Evolutionary conservation across 2,888 invertebrate species (phyloP).

Genomic region (Salpingus planirostris): DNA sequence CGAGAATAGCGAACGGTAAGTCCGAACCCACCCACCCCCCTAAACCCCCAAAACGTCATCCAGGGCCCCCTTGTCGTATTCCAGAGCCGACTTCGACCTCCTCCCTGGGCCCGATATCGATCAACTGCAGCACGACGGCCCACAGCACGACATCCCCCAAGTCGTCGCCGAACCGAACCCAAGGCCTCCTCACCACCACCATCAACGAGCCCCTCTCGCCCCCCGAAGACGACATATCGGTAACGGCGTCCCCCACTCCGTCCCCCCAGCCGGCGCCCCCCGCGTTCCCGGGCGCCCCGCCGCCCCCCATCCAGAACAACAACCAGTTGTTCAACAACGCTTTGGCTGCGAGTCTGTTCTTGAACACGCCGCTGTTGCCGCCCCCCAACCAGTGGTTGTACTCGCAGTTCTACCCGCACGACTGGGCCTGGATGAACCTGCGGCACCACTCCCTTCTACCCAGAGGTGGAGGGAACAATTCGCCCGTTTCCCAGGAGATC

Average conservation of each 20-base stretch:
- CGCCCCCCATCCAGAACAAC: constrained; percentile 36
- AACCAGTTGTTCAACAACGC: constrained; percentile 47
- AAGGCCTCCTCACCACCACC: constrained; percentile 42
- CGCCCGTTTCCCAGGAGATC: constrained; percentile 23
- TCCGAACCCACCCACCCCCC: no score
- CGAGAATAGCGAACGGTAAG: constrained; percentile 45
- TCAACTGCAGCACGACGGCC: constrained; percentile 45
- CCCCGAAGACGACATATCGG: constrained; percentile 54
- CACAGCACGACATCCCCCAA: constrained; percentile 66
- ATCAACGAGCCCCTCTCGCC: constrained; percentile 47
- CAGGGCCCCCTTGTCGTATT: constrained; percentile 5
- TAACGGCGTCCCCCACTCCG: constrained; percentile 54
- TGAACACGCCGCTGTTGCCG: constrained; percentile 65
- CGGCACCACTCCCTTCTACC: constrained; percentile 30
- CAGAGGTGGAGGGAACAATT: constrained; percentile 4
- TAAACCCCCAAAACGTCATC: no score
- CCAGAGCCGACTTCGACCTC: constrained; percentile 38
- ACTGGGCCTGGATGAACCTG: constrained; percentile 57
- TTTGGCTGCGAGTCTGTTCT: constrained; percentile 61
- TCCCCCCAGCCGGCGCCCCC: constrained; percentile 45
- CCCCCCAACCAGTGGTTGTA: constrained; percentile 73
- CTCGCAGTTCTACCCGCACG: constrained; percentile 65
- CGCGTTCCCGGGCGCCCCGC: constrained; percentile 34
- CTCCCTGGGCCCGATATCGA: constrained; percentile 40
- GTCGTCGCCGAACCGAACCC: constrained; percentile 46